Evolutionary conservation across 2,797 vertebrate species (phyloP).

Genomic region (Graptemys geographica): DNA sequence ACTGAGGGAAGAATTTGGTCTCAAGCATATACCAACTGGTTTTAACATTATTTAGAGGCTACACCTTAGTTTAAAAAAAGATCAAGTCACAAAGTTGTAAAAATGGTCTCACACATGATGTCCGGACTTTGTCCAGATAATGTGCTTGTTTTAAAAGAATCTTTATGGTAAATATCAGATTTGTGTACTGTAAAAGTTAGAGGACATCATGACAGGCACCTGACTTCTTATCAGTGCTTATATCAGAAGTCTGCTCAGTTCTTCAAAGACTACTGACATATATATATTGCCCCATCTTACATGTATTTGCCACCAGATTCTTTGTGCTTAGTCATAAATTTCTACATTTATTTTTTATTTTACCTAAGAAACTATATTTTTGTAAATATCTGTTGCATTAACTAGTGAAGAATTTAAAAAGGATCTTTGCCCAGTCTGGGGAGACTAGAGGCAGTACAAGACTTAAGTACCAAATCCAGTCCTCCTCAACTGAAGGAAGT

Average conservation of each 20-base stretch:
- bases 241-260: neutral
- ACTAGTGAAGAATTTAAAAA: neutral
- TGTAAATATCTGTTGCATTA: neutral
- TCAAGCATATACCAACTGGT: neutral
- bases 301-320: neutral
- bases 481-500: neutral
- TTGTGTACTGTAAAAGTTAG: neutral
- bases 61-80: neutral
- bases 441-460: neutral
- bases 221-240: neutral
- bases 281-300: too few relatives aligned
- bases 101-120: neutral
- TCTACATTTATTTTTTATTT: neutral
- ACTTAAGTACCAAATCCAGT: neutral
- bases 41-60: neutral
- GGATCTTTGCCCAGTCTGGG: neutral
- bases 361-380: neutral
- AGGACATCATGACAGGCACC: neutral
- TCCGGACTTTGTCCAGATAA: neutral
- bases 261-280: neutral
- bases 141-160: neutral
- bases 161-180: neutral
- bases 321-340: neutral
- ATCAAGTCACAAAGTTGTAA: neutral
- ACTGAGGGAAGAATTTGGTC: neutral